A percentile compares a stretch with the other conserved stretches of the same genome.
These are phyloP conservation scores for Yoshiicerus persimilis DNA, from an alignment of 1,140 invertebrate genomes.

Conservation along the genomic window DNA sequence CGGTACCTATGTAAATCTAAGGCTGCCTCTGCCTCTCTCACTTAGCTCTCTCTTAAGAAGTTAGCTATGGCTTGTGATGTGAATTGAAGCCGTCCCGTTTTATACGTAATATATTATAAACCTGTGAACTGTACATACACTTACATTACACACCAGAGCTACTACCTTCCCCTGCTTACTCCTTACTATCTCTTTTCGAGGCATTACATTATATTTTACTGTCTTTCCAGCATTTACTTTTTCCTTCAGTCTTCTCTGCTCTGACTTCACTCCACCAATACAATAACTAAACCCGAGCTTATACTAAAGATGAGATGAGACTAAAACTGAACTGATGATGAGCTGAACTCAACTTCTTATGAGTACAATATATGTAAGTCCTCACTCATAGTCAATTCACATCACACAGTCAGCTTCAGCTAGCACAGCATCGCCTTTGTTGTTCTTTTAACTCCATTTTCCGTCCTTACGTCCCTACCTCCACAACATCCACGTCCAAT, in stretches of 20 bases:
- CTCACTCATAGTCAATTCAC: not conserved
- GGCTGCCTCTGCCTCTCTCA: not conserved
- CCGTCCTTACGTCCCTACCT: not conserved
- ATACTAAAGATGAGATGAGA: not conserved
- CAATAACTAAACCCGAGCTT: not conserved
- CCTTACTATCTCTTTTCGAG: too few relatives aligned
- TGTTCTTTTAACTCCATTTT: not conserved
- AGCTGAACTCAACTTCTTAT: not conserved
- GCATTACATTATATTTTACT: not conserved
- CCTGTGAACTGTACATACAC: not conserved
- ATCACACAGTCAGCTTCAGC: not conserved
- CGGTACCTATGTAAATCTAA: not conserved
- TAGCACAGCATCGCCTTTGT: not conserved
- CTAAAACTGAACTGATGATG: not conserved
- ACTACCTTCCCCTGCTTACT: not conserved
- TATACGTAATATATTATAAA: not conserved
- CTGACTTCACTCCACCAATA: not conserved
- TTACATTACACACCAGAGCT: not conserved
- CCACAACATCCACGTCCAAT: too few relatives aligned
- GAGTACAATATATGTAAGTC: not conserved
- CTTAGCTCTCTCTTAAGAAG: not conserved
- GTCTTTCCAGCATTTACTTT: not conserved
- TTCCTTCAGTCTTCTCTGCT: not conserved
- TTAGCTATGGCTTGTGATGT: not conserved
- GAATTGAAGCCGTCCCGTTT: not conserved